A percentile compares a stretch with the other conserved stretches of the same genome.
Evolutionary conservation across 2,888 invertebrate genomes (phyloP).

Genomic region (Lapara coniferarum): DNA sequence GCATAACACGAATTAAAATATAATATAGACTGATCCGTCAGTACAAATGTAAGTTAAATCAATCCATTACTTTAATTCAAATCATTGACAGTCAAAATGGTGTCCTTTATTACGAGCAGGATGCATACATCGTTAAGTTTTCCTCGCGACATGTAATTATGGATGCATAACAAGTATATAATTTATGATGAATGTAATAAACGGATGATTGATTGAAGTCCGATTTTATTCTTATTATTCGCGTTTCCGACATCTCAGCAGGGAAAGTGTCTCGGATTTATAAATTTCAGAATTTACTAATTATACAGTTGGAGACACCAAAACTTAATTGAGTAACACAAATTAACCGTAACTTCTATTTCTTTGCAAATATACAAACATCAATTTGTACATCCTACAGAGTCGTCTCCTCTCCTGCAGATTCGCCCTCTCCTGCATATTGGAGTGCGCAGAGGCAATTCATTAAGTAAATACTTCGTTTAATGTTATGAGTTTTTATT

Average conservation of each 20-base stretch:
- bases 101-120: constrained; percentile 19
- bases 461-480: too few relatives aligned
- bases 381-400: too few relatives aligned
- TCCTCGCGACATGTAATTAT: constrained; percentile 17
- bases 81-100: constrained; percentile 1
- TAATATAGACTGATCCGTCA: not conserved
- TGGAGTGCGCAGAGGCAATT: too few relatives aligned
- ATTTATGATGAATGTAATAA: constrained; percentile 32
- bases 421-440: too few relatives aligned
- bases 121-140: constrained; percentile 19
- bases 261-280: constrained; percentile 15
- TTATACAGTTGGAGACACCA: not conserved
- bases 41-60: not conserved
- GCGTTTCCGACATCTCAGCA: constrained; percentile 36
- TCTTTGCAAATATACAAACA: too few relatives aligned
- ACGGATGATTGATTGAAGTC: constrained; percentile 38
- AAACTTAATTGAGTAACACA: not conserved
- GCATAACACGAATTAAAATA: too few relatives aligned
- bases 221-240: constrained; percentile 43
- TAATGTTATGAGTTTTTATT: too few relatives aligned
- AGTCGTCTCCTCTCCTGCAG: too few relatives aligned
- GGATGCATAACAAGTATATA: constrained; percentile 10
- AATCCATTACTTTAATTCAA: constrained; percentile 13
- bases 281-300: not conserved
- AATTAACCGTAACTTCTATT: not conserved